Evolutionary conservation across 2,888 invertebrate species (phyloP), one percentile per base, ranked within the genome.

Genomic region (Allophyes oxyacanthae): DNA sequence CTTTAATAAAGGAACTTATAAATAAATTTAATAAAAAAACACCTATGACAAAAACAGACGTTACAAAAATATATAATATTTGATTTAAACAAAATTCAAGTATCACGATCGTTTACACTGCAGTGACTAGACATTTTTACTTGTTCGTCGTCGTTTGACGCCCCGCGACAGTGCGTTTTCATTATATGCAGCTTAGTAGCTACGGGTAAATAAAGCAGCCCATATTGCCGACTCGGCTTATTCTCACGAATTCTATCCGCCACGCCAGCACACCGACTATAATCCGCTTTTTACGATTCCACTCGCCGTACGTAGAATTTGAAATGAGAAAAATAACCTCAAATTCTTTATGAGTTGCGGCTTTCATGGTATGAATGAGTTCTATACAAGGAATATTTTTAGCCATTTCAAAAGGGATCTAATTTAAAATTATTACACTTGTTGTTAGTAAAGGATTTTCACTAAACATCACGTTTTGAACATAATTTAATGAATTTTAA

Each of bases 281-380:
- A 93, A 94, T 94, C 94, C 92, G 87, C 91, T 91, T 93, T 94
- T 94, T 93, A 93, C 93, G 92, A 92, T 93, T 91, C 90, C 82
- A 87, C 86, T 88, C 89, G 85, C 87, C 88, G 73, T 85, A 88
- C 88, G 77, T 83, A 88, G 91, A 90, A 92, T 91, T 92, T 91
- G 86, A 89, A 92, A 92, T 91, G 91, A 91, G 91, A 91, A 89
- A 91, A 89, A 91, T 91, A 90, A 88, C 87, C 89, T 87, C 83
- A 84, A 88, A 89, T 87, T 89, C 86, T 87, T 88, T 87, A 83
- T 86, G 85, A 86, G 83, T 82, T 75, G 81, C 79, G 81, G 82
- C 77, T 82, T 84, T 82, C 83, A 83, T 82, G 84, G 83, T 85
- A 81, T 85, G 89, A 89, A 90, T 86, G 85, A 86, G 86, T 85